These are phyloP conservation scores for Beaufortia kweichowensis DNA, from an alignment of 2,113 vertebrate genomes.

Conservation along the genomic window DNA sequence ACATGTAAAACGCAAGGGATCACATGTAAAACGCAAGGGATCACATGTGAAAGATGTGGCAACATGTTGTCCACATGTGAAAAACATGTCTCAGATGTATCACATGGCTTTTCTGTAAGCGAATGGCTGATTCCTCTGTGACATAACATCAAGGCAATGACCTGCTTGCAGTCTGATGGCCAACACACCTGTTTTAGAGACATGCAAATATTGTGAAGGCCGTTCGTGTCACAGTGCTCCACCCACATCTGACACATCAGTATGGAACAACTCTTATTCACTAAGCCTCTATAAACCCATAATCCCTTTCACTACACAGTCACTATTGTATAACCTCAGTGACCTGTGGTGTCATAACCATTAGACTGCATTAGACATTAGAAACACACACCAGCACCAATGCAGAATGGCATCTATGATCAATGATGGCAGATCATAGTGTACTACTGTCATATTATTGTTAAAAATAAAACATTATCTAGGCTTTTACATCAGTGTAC, in stretches of 20 bases:
- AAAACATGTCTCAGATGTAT: no score
- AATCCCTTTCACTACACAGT: conserved; percentile 5
- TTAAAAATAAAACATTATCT: no score
- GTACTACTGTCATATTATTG: not conserved
- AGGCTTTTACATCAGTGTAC: no score
- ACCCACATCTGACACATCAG: not conserved
- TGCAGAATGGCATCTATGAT: not conserved
- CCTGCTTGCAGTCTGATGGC: not conserved
- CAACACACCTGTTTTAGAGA: not conserved
- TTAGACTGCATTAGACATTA: not conserved
- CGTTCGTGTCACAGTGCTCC: not conserved
- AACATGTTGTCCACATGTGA: no score
- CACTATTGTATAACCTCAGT: conserved; percentile 18
- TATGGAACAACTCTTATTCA: conserved; percentile 2
- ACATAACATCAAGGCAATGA: not conserved
- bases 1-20: no score
- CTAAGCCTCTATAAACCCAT: conserved; percentile 20
- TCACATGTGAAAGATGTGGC: no score
- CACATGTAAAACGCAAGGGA: no score
- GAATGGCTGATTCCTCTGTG: not conserved
- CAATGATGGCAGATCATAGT: not conserved
- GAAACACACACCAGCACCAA: not conserved
- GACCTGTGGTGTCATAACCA: not conserved
- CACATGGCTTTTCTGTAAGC: no score
- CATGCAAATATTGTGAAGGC: conserved; percentile 20